phyloP scores from a whole-genome alignment of 2,797 vertebrate genomes.

The Amazona finschi region DNA sequence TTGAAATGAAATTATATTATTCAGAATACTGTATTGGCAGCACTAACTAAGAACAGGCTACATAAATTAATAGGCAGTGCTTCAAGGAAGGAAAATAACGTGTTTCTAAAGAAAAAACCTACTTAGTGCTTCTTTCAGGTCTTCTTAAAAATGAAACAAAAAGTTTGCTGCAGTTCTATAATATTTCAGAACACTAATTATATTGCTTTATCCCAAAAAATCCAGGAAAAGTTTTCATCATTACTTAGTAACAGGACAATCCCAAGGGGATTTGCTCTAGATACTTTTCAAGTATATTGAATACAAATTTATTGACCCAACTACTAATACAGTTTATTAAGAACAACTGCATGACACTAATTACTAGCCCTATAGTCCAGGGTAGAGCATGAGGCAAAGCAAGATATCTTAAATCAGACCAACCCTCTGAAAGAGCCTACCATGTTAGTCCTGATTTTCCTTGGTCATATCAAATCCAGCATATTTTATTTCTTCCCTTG shows the following conservation, averaged over 20 bases:
- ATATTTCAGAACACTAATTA: background rate
- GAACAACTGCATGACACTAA: background rate
- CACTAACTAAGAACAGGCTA: background rate
- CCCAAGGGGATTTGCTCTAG: background rate
- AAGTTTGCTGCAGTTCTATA: background rate
- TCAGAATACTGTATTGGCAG: background rate
- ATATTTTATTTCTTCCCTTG: background rate
- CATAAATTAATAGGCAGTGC: background rate
- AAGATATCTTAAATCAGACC: background rate
- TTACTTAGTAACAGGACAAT: background rate
- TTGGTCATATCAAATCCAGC: rapidly evolving
- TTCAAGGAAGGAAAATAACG: background rate
- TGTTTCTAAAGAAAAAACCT: background rate
- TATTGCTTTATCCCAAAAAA: background rate
- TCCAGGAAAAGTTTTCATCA: background rate
- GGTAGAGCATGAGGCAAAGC: background rate
- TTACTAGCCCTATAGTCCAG: background rate
- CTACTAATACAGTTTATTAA: background rate
- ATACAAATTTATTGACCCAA: background rate
- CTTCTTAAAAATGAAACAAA: background rate
- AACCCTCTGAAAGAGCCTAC: background rate
- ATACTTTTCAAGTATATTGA: background rate
- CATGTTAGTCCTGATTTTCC: background rate
- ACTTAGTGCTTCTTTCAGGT: background rate
- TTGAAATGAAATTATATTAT: background rate